A percentile compares a stretch with the other conserved stretches of the same genome.
phyloP scores from a whole-genome alignment of 2,888 invertebrate species.

The Dicycla oo region DNA sequence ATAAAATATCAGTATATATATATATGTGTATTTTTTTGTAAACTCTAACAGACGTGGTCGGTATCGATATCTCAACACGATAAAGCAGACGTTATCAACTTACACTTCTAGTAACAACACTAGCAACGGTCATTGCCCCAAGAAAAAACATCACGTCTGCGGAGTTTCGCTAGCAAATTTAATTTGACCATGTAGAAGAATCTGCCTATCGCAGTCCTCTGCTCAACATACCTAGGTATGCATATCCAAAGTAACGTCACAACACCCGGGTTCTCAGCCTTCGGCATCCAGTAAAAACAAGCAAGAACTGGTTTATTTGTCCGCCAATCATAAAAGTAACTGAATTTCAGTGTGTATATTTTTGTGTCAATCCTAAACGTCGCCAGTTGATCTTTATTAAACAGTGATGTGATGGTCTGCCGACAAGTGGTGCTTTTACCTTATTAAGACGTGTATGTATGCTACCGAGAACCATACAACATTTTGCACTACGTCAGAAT shows the following conservation, averaged over 20 bases:
- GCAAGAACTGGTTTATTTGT: conserved; percentile 7
- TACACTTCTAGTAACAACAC: too few species aligned
- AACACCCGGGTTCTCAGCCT: background rate
- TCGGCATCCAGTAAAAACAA: background rate
- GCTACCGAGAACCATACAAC: background rate
- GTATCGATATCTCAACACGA: too few species aligned
- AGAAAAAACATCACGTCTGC: too few species aligned
- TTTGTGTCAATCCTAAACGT: conserved; percentile 3
- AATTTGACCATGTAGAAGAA: too few species aligned
- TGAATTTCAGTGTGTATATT: conserved; percentile 7
- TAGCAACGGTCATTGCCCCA: too few species aligned
- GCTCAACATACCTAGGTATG: background rate
- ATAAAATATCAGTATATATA: too few species aligned
- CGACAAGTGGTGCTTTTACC: background rate
- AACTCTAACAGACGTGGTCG: too few species aligned
- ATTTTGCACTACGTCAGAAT: background rate
- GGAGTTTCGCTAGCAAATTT: too few species aligned
- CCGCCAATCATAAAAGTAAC: conserved; percentile 1
- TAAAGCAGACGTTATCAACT: too few species aligned
- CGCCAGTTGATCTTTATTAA: background rate
- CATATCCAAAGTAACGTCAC: background rate
- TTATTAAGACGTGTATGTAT: too few species aligned
- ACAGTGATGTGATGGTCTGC: background rate
- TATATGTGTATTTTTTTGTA: too few species aligned
- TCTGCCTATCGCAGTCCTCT: background rate